Evolutionary conservation across 2,113 vertebrate genomes (phyloP), one percentile per base, ranked within the genome.

Genomic region (Anas platyrhynchos): DNA sequence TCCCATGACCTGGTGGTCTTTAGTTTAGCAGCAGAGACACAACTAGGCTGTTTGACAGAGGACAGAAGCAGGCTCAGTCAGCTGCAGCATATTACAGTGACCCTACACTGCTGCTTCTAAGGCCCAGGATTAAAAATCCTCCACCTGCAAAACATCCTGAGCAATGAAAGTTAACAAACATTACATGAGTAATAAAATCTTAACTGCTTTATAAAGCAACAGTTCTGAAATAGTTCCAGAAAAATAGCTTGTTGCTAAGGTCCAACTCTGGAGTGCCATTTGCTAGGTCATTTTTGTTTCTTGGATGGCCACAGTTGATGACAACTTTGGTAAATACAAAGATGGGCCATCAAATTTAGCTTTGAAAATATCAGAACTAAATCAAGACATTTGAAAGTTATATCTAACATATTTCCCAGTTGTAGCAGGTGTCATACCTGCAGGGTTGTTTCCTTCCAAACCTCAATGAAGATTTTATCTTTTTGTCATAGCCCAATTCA

Each of bases 341-440:
- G 23, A 59, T 59, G 52, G 63, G 54, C 13, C 52, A 79, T 50
- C 41, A 82, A 63, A 82, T 62, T 77, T 56, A 71, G 17, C 50
- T 77, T 83, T 86, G 62, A 83, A 93, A 91, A 72, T 81, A 8
- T 48, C 32, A 73, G 29, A 52, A 50, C 9, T 91, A 87, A 73
- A 69, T 85, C 67, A 86, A 85, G 21, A 7, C 14, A 80, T 66
- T 88, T 83, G 44, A 50, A 86, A 80, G 16, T 52, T 83, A 68
- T 63, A 98, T 97, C 97, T 90, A 97, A 93, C 98, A 98, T n/a
- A 84, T 98, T 96, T 98, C 98, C 98, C 98, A 99, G 32, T 98
- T 97, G 4, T 98, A 99, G 88, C 98, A 98, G 27, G 95, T 98
- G 94, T 98, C 96, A 8, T 96, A 96, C 14, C 83, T 97, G 18